These are phyloP conservation scores for Anser brachyrhynchus DNA, from an alignment of 2,113 vertebrate species.

Conservation along the genomic window DNA sequence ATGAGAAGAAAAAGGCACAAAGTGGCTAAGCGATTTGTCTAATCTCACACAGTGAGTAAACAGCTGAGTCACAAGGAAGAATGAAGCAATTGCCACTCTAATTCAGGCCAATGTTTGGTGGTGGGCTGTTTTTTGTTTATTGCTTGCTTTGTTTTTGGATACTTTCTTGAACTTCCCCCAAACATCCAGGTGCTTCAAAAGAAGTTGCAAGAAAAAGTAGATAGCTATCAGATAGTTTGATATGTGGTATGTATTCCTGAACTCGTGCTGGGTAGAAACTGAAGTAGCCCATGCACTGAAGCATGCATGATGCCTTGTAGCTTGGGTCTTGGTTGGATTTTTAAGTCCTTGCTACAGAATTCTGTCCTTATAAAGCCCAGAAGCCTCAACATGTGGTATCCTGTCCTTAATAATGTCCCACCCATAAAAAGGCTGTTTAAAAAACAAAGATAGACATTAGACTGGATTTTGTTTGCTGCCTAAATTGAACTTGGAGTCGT, in stretches of 20 bases:
- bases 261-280: background rate
- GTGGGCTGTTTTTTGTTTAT: background rate
- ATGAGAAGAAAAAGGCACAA: background rate
- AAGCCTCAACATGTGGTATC: background rate
- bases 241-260: background rate
- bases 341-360: background rate
- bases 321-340: background rate
- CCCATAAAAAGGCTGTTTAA: background rate
- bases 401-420: background rate
- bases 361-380: background rate
- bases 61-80: background rate
- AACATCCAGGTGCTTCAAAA: background rate
- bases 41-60: background rate
- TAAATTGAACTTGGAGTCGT: background rate
- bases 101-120: background rate
- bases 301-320: background rate
- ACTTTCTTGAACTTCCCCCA: background rate
- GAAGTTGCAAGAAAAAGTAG: background rate
- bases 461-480: background rate
- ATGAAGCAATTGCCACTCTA: background rate
- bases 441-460: background rate
- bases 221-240: background rate
- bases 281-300: background rate
- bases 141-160: background rate
- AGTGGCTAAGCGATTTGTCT: background rate